Base-by-base conservation (phyloP, 2,888 invertebrate genomes). In the Dorcus hopei region DNA sequence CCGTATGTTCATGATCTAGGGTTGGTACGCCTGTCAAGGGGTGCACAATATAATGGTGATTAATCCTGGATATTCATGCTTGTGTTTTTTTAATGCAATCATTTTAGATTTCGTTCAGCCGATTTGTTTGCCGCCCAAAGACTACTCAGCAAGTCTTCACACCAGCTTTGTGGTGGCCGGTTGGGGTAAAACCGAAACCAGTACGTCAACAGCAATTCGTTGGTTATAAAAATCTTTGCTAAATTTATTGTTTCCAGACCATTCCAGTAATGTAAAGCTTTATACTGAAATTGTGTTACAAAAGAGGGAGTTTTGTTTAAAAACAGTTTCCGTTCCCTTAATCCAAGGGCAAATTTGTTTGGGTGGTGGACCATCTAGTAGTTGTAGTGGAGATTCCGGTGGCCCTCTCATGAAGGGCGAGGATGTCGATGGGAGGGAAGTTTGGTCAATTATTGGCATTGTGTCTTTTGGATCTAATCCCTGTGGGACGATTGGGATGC, bases 341-440 rank as follows among this genome's bases (percentile, higher is more conserved):
- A 54, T 33, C 1, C 9, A 57, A 9, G 52, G 57, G 0, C 87
- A 87, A 65, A 68, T 90, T 0, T 90, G 90, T 68, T 90, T 89
- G 7, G 90, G 90, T 3, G 90, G 90, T 0, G 79, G 80, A 38
- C 81, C 78, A 54, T 82, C 83, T 66, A 90, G 90, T 68, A 85
- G 88, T 0, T 91, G 91, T 68, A 81, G 79, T 9, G 90, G 90
- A 0, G 90, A 90, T 67, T 89, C 88, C 0, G 90, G 90, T 0
- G 89, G 90, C 1, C 90, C 90, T 0, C 76, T 91, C 2, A 89
- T 90, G 88, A 80, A 42, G 47, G 64, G 69, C 23, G 62, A 67
- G 19, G 74, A 75, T 45, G 77, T 78, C 64, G 67, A 72, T 1
- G 77, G 68, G 49, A 79, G 78, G 33, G 75, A 79, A 0, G 77